Evolutionary conservation across 2,113 vertebrate genomes (phyloP).

Genomic region (Alethe diademata): DNA sequence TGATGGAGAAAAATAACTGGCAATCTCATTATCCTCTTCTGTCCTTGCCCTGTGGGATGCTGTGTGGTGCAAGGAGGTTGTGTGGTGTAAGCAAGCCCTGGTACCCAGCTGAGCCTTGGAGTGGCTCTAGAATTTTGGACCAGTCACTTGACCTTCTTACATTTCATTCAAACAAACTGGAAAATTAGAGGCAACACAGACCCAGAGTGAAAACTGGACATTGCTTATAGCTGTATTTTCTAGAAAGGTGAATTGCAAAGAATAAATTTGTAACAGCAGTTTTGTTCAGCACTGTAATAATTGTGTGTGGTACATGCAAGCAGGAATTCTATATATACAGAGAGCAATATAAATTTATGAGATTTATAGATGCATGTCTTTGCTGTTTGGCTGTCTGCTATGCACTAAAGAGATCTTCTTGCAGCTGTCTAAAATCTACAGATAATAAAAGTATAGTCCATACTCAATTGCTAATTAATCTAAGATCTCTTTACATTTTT

Average conservation of each 20-base stretch:
- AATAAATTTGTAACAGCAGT: neutral
- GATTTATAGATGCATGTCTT: neutral
- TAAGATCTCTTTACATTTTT: constrained; percentile 18
- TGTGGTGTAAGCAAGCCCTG: neutral
- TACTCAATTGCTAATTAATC: neutral
- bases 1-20: neutral
- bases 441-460: neutral
- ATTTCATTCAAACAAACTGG: neutral
- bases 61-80: neutral
- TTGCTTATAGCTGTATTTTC: neutral
- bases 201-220: neutral
- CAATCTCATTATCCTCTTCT: neutral
- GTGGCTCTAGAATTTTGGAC: neutral
- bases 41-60: neutral
- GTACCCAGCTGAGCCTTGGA: neutral
- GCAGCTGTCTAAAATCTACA: neutral
- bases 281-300: neutral
- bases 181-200: neutral
- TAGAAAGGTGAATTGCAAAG: neutral
- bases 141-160: neutral
- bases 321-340: neutral
- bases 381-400: neutral
- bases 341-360: neutral
- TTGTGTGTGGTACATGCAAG: neutral
- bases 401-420: neutral